Base-by-base conservation (phyloP, 2,888 invertebrate species). In the Gandaritis pyraliata region DNA sequence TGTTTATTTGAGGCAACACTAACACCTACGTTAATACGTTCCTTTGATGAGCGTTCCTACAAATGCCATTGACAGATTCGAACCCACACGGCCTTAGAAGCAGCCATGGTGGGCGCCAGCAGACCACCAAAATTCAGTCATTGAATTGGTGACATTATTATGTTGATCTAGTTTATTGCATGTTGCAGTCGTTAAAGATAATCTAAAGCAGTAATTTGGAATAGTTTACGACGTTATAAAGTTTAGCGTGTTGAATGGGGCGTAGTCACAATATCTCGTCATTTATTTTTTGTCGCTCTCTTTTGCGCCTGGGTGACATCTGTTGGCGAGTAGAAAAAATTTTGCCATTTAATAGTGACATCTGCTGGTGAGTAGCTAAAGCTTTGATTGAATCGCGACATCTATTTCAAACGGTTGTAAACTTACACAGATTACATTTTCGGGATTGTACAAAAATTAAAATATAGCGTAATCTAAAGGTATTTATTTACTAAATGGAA, bases 131-230 rank as follows among this genome's bases (percentile, higher is more conserved):
- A 57, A 49, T 3, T 33, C 49, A 13, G 56, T 43, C 49, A 57
- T 11, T 30, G 39, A n/a, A n/a, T n/a, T n/a, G 39, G 15, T 29
- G 48, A 57, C 18, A 33, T 30, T 30, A 15, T 15, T 39, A 49
- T 45, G 54, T 38, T 54, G 15, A 45, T 51, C 43, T 36, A 36
- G 8, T 50, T 60, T 60, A 54, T 33, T 29, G 38, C 29, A 13
- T 41, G 12, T 41, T 13, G 23, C 29, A 30, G 55, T 60, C 57
- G 49, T 55, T 55, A 53, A 45, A 41, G 51, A 55, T 50, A 58
- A 50, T 64, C 39, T 54, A 51, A 58, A 46, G 41, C 56, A 58
- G 57, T 60, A 54, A 61, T 64, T 61, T 60, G 36, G 46, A 12
- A 36, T 43, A 51, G 60, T 58, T 56, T 47, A 63, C 50, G 58